These are phyloP conservation scores for Pygmarrhopalites habei DNA, from an alignment of 1,140 invertebrate genomes.

Conservation along the genomic window DNA sequence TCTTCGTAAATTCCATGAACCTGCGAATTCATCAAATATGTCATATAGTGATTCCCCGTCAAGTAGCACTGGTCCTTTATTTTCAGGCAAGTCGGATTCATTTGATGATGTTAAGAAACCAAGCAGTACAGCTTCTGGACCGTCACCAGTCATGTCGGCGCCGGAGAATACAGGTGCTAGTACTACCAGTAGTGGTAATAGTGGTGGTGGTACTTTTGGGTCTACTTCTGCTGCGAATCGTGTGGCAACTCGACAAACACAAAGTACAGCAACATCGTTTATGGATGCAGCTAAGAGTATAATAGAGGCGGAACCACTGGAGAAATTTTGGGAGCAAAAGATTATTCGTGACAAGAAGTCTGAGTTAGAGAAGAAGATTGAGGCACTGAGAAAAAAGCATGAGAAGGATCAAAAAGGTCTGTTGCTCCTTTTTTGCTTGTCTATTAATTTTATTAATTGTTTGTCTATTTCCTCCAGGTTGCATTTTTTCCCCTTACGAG, in stretches of 20 bases:
- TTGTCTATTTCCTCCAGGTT: too few relatives aligned
- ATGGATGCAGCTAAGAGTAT: conserved; percentile 46
- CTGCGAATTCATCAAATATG: too few relatives aligned
- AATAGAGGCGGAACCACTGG: conserved; percentile 65
- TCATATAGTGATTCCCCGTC: background rate
- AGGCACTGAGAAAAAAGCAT: conserved; percentile 72
- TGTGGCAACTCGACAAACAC: background rate
- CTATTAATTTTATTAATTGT: too few relatives aligned
- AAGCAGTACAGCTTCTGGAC: background rate
- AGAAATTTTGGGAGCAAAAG: conserved; percentile 73
- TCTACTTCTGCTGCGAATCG: background rate
- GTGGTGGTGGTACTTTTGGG: conserved; percentile 9
- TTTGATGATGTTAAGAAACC: conserved; percentile 39
- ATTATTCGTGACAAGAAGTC: conserved; percentile 67
- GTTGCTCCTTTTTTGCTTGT: too few relatives aligned
- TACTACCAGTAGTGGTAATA: background rate
- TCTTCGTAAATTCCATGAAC: background rate
- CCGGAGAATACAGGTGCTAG: background rate
- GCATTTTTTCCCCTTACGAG: too few relatives aligned
- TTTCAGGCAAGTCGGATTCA: conserved; percentile 19
- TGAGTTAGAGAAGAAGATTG: conserved; percentile 81
- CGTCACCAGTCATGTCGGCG: background rate
- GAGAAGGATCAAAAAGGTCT: conserved; percentile 58
- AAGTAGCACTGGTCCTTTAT: background rate
- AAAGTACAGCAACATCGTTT: background rate